These are phyloP conservation scores for Poeciliopsis gracilis DNA, from an alignment of 2,797 vertebrate species.

Conservation along the genomic window DNA sequence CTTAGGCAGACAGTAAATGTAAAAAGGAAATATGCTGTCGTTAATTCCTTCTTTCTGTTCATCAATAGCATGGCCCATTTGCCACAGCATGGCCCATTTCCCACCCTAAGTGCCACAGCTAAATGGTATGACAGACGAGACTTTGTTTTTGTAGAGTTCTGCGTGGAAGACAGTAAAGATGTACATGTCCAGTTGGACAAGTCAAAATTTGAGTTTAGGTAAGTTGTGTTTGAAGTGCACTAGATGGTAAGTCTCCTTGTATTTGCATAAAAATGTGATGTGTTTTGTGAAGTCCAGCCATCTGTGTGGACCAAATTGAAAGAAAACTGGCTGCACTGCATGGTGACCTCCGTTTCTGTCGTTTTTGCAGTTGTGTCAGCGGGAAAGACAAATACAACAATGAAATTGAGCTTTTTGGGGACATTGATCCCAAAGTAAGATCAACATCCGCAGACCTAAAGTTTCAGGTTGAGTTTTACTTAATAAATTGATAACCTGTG, in stretches of 20 bases:
- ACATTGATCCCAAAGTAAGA: constrained; percentile 81
- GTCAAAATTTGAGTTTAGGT: constrained; percentile 92
- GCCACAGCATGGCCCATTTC: no score
- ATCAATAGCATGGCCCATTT: constrained; percentile 81
- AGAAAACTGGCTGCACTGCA: neutral
- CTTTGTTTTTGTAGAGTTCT: constrained; percentile 94
- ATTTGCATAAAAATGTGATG: neutral
- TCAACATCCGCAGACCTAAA: constrained; percentile 2
- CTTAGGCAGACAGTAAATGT: neutral
- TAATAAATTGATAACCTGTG: neutral
- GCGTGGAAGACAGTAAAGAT: constrained; percentile 96
- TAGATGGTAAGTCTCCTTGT: neutral
- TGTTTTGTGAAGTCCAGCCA: neutral
- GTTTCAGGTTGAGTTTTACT: neutral
- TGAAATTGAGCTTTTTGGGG: constrained; percentile 78
- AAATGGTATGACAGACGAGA: constrained; percentile 98
- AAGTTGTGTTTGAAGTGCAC: constrained; percentile 26
- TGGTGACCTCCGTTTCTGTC: constrained; percentile 2
- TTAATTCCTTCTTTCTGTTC: neutral
- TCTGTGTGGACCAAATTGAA: neutral
- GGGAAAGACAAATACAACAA: constrained; percentile 81
- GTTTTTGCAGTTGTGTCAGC: constrained; percentile 75
- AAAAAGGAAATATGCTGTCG: neutral
- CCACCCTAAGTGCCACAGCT: constrained; percentile 80
- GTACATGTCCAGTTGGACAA: constrained; percentile 91